phyloP scores from a whole-genome alignment of 1,140 invertebrate species.

The Zelostemma sp. region DNA sequence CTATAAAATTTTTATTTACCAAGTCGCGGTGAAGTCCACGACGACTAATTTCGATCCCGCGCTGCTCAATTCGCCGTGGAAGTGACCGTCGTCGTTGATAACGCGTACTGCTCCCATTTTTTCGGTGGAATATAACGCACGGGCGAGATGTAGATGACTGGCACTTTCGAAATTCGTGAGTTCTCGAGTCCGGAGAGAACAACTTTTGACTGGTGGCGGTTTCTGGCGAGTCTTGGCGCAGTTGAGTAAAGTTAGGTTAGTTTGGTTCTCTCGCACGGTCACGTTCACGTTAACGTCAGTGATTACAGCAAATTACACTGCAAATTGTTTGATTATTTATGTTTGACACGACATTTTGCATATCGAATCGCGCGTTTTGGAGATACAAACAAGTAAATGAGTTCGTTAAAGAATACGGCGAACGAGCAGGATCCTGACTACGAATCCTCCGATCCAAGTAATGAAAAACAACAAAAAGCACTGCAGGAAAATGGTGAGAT shows the following conservation, averaged over 20 bases:
- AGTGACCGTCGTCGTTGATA: conserved; percentile 82
- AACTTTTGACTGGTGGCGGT: too few relatives aligned
- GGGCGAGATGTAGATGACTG: too few relatives aligned
- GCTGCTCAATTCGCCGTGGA: conserved; percentile 82
- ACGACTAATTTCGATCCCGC: conserved; percentile 92
- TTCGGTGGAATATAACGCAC: too few relatives aligned
- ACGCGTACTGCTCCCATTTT: conserved; percentile 68
- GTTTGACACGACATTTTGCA: conserved; percentile 6
- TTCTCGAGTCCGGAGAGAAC: too few relatives aligned
- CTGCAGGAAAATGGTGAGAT: conserved; percentile 65
- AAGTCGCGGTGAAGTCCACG: conserved; percentile 92
- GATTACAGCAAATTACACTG: neutral
- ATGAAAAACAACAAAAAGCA: conserved; percentile 57
- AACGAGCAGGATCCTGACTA: conserved; percentile 68
- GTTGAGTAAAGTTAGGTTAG: too few relatives aligned
- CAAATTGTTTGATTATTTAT: conserved; percentile 21
- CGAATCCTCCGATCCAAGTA: conserved; percentile 51
- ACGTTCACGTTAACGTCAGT: too few relatives aligned
- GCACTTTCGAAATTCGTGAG: too few relatives aligned
- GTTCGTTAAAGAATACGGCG: conserved; percentile 22
- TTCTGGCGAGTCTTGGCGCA: too few relatives aligned
- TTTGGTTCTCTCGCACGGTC: too few relatives aligned
- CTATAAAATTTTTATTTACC: conserved; percentile 73
- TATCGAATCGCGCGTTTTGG: conserved; percentile 1
- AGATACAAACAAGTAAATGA: conserved; percentile 37